These are phyloP conservation scores for Papilio polytes DNA, from an alignment of 1,140 invertebrate genomes.

Conservation along the genomic window DNA sequence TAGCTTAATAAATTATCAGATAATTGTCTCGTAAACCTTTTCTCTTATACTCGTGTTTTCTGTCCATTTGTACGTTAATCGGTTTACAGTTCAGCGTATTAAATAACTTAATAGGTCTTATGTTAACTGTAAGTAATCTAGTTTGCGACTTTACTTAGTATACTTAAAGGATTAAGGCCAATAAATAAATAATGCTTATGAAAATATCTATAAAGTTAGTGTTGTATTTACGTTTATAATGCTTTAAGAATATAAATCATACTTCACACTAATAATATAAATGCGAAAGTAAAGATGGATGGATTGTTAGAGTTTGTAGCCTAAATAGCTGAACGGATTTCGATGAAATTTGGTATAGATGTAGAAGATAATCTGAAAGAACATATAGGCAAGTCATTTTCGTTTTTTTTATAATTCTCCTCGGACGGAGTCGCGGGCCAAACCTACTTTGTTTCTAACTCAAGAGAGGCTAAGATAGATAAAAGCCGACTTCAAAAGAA, in stretches of 20 bases:
- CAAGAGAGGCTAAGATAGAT: not conserved
- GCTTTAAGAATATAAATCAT: not conserved
- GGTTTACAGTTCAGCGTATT: conserved; percentile 12
- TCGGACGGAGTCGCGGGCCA: too few relatives aligned
- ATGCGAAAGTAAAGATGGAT: too few relatives aligned
- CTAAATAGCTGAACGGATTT: too few relatives aligned
- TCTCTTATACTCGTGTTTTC: not conserved
- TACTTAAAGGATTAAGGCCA: not conserved
- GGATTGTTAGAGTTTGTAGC: too few relatives aligned
- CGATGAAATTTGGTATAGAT: too few relatives aligned
- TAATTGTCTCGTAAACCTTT: not conserved
- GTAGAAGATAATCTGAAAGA: too few relatives aligned
- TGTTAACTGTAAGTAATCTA: not conserved
- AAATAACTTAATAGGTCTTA: conserved; percentile 19
- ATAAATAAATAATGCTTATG: not conserved
- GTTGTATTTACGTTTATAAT: not conserved
- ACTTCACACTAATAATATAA: too few relatives aligned
- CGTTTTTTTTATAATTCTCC: too few relatives aligned
- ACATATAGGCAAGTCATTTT: too few relatives aligned
- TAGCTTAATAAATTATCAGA: not conserved
- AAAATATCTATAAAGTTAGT: not conserved
- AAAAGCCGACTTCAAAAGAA: too few relatives aligned
- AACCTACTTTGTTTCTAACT: not conserved
- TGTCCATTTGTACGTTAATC: conserved; percentile 8
- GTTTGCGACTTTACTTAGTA: not conserved